Conservation (phyloP, 2,888 invertebrate genomes). For the Rotaria socialis region DNA sequence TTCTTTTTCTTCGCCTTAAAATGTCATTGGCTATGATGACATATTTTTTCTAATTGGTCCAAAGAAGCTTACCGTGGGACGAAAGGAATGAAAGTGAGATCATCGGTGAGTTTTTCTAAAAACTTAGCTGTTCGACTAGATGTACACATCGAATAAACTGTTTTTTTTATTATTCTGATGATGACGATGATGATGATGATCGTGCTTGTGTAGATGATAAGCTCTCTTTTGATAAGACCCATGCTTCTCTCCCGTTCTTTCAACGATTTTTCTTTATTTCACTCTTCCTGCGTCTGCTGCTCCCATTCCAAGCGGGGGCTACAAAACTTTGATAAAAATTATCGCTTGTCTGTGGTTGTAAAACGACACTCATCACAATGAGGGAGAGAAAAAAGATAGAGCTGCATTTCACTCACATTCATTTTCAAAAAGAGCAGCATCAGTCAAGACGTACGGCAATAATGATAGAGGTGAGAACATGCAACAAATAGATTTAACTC, state of each 20-base stretch:
- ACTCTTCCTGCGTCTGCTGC: constrained; percentile 29
- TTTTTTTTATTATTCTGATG: not conserved
- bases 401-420: constrained; percentile 29
- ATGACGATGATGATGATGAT: not conserved
- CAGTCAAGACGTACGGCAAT: constrained; percentile 25
- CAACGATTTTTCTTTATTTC: constrained; percentile 23
- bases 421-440: constrained; percentile 23
- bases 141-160: not conserved
- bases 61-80: not conserved
- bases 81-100: not conserved
- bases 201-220: constrained; percentile 4
- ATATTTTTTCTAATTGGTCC: constrained; percentile 7
- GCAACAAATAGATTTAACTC: constrained; percentile 21
- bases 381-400: constrained; percentile 32
- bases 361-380: constrained; percentile 29
- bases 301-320: constrained; percentile 32
- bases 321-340: constrained; percentile 32
- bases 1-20: not conserved
- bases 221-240: constrained; percentile 32
- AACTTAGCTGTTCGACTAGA: not conserved
- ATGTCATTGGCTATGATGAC: not conserved
- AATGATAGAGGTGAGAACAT: constrained; percentile 14
- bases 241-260: constrained; percentile 5
- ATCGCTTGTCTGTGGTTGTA: constrained; percentile 28
- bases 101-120: not conserved